These are phyloP conservation scores for Dione vanillae DNA, from an alignment of 2,888 invertebrate genomes.

Conservation along the genomic window DNA sequence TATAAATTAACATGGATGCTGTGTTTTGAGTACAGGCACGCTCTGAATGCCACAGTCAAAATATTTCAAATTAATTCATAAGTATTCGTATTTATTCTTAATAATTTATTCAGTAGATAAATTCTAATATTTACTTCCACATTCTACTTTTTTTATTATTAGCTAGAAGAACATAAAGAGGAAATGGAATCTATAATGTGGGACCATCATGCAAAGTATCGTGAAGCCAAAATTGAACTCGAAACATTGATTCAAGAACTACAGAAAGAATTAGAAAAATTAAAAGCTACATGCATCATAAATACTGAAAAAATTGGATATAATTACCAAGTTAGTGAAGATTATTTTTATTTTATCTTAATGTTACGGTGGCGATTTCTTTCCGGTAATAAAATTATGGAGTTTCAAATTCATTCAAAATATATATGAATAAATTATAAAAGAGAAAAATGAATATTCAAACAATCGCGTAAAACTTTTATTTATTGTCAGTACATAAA, in stretches of 20 bases:
- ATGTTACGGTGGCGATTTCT: not conserved
- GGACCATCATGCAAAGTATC: conserved; percentile 89
- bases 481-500: too few species aligned
- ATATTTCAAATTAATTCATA: too few species aligned
- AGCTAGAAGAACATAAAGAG: conserved; percentile 79
- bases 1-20: too few species aligned
- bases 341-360: not conserved
- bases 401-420: too few species aligned
- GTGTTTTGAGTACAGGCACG: too few species aligned
- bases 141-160: conserved; percentile 19
- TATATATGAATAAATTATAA: too few species aligned
- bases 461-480: too few species aligned
- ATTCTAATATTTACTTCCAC: not conserved
- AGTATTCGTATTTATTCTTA: too few species aligned
- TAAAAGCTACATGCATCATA: conserved; percentile 91
- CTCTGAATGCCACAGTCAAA: too few species aligned
- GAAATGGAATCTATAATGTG: conserved; percentile 86
- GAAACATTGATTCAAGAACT: conserved; percentile 89
- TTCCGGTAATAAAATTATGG: too few species aligned
- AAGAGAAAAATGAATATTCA: too few species aligned
- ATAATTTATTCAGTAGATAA: not conserved
- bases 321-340: conserved; percentile 87
- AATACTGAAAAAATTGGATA: conserved; percentile 96
- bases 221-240: conserved; percentile 87
- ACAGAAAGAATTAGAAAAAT: conserved; percentile 90